Evolutionary conservation across 2,888 invertebrate genomes (phyloP).

Genomic region (Nomada hirtipes): DNA sequence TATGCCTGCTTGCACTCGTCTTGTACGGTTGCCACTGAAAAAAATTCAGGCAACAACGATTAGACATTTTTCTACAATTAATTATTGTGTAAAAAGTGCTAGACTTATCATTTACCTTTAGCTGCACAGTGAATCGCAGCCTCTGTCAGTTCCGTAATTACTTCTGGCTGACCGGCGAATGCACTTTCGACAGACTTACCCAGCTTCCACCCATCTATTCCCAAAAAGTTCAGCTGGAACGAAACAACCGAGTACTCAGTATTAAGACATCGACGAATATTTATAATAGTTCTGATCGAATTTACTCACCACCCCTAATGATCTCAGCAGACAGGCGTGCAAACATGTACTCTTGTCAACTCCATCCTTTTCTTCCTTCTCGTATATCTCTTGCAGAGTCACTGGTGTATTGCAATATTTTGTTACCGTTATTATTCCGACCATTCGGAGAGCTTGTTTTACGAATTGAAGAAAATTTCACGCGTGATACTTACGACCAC

Average conservation of each 20-base stretch:
- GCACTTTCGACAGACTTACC: not conserved
- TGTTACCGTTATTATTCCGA: not conserved
- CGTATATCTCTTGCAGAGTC: not conserved
- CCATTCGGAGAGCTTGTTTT: too few relatives aligned
- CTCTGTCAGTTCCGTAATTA: not conserved
- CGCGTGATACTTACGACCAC: not conserved
- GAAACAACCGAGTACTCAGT: not conserved
- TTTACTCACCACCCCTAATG: not conserved
- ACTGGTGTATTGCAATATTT: conserved; percentile 2
- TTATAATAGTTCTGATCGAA: not conserved
- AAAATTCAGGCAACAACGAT: too few relatives aligned
- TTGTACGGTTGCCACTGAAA: not conserved
- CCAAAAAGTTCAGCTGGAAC: conserved; percentile 20
- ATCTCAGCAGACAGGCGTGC: conserved; percentile 1
- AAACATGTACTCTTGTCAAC: not conserved
- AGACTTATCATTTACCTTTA: conserved; percentile 11
- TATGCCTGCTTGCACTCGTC: conserved; percentile 35
- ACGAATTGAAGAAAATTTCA: not conserved
- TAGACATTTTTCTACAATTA: too few relatives aligned
- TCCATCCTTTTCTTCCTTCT: not conserved
- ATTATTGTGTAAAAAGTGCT: too few relatives aligned
- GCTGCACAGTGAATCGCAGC: not conserved
- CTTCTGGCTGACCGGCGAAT: not conserved
- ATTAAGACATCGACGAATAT: too few relatives aligned
- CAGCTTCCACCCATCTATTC: not conserved